Evolutionary conservation across 2,113 vertebrate genomes (phyloP), one percentile per base, ranked within the genome.

Genomic region (Perccottus glenii): DNA sequence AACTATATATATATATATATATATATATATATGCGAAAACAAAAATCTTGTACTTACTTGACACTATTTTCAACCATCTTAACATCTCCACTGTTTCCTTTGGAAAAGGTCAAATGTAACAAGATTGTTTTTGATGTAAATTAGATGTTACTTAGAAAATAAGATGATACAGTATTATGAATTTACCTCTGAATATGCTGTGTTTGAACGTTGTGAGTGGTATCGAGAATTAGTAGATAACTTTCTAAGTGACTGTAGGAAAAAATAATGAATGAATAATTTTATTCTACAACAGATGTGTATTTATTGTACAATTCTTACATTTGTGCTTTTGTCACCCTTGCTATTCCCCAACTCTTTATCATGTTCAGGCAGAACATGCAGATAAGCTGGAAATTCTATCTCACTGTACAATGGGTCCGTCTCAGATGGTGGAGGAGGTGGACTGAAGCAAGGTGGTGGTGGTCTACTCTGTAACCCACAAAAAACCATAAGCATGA

Each of bases 31-130:
- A 40, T 40, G 4, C 19, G 3, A 27, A 27, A 27, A 27, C 19
- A 27, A 27, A 27, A 27, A 27, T 27, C 3, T 5, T 46, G 3
- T 4, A 68, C 86, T 81, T 64, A 89, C 89, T 78, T 59, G 73
- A 81, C 15, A 77, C 40, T 35, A 16, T 68, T 64, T 57, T 78
- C 51, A 89, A 33, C 89, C 87, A 87, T 48, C 46, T 70, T 59
- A 88, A 8, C 62, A 86, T 70, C 38, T 1, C 32, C 0, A 9
- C 12, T 12, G 70, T 49, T 49, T 85, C 75, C 87, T 89, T 48
- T 15, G 8, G 5, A 73, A 61, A 11, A n/a, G 11, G 11, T 16
- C 42, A 43, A 27, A 27, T 27, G 19, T 27, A 27, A 27, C 19
- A 27, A 27, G 19, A 27, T 27, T 27, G 19, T 27, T 27, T 27